A percentile compares a stretch with the other conserved stretches of the same genome.
Evolutionary conservation across 2,113 vertebrate genomes (phyloP).

Genomic region (Odocoileus virginianus): DNA sequence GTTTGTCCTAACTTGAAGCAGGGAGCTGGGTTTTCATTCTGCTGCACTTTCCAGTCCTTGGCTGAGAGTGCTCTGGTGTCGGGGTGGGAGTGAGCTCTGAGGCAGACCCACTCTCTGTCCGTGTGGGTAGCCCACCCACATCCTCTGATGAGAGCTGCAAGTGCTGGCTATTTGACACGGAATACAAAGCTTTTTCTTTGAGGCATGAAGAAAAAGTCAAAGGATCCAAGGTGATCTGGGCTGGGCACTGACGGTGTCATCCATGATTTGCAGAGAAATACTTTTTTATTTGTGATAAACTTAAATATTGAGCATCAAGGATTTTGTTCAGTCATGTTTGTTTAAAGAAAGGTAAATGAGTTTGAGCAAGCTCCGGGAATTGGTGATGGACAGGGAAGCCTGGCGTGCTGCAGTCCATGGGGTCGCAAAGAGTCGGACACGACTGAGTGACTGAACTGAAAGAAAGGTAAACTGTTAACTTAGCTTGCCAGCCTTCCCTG

Average conservation of each 20-base stretch:
- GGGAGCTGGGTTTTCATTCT: neutral
- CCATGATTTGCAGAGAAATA: neutral
- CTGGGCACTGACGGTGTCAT: neutral
- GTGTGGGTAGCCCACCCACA: too few species aligned
- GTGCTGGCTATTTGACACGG: neutral
- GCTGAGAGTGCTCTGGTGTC: neutral
- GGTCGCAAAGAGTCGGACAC: rapidly evolving
- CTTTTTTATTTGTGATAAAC: neutral
- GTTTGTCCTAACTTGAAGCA: neutral
- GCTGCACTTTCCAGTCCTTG: neutral
- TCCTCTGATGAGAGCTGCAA: neutral
- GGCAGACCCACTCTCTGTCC: neutral
- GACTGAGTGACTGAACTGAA: neutral
- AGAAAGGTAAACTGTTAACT: neutral
- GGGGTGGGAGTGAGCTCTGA: neutral
- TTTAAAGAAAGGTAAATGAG: neutral
- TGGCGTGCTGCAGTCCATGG: neutral
- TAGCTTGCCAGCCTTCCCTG: neutral
- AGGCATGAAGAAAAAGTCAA: neutral
- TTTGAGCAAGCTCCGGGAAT: neutral
- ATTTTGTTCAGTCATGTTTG: neutral
- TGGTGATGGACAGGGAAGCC: neutral
- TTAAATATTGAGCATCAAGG: neutral
- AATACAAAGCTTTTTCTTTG: neutral
- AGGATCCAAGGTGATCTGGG: neutral